phyloP scores from a whole-genome alignment of 2,113 vertebrate species.

The chimpanzee (Pan troglodytes) region NHGRI_mPanTro3-v2.1_pri NC_072401.2:188305001-188305500 shows the following conservation, averaged over 20 bases:
- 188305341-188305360: background rate
- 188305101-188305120: background rate
- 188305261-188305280: background rate
- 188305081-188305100: too few relatives aligned
- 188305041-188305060: background rate
- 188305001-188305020: background rate
- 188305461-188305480: background rate
- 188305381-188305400: background rate
- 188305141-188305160: background rate
- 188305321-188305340: background rate
- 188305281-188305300: background rate
- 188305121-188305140: accelerated
- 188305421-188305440: background rate
- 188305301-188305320: background rate
- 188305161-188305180: background rate
- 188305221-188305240: background rate
- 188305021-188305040: background rate
- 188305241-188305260: background rate
- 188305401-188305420: background rate
- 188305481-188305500: background rate
- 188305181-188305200: background rate
- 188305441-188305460: background rate
- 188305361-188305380: background rate
- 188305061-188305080: background rate
- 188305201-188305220: background rate